Evolutionary conservation across 2,888 invertebrate species (phyloP).

Genomic region (Ormyrus thymus): DNA sequence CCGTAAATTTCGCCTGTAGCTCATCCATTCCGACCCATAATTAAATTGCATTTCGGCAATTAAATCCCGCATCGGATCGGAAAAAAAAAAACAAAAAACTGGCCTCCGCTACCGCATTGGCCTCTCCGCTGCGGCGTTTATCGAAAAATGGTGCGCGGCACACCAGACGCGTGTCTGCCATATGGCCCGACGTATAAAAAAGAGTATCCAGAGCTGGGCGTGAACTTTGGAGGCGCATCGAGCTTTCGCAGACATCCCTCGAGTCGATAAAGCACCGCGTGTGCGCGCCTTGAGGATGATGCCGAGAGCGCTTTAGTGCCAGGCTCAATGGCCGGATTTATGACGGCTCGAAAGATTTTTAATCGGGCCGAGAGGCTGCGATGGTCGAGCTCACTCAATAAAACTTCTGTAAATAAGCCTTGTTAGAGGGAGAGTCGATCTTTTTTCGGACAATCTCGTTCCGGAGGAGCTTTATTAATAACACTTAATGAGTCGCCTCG

Average conservation of each 20-base stretch:
- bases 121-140: constrained; percentile 4
- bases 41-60: constrained; percentile 36
- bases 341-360: constrained; percentile 22
- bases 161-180: constrained; percentile 25
- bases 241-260: constrained; percentile 37
- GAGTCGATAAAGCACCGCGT: constrained; percentile 18
- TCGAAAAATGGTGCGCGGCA: constrained; percentile 8
- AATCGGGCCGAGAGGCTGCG: constrained; percentile 33
- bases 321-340: constrained; percentile 22
- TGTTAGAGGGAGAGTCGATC: constrained; percentile 14
- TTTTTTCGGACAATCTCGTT: neutral
- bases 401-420: constrained; percentile 55
- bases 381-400: constrained; percentile 46
- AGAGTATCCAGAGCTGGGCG: constrained; percentile 47
- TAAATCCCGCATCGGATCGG: constrained; percentile 40
- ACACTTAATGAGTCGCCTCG: too few relatives aligned
- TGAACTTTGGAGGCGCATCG: constrained; percentile 23
- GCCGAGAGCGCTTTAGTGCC: constrained; percentile 7
- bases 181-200: constrained; percentile 27
- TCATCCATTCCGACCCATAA: constrained; percentile 35
- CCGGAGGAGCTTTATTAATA: too few relatives aligned
- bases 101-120: constrained; percentile 16
- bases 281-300: neutral
- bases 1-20: constrained; percentile 38
- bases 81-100: constrained; percentile 17